A percentile compares a stretch with the other conserved stretches of the same genome.
These are phyloP conservation scores for Cheilosia urbana DNA, from an alignment of 2,888 invertebrate genomes.

Conservation along the genomic window DNA sequence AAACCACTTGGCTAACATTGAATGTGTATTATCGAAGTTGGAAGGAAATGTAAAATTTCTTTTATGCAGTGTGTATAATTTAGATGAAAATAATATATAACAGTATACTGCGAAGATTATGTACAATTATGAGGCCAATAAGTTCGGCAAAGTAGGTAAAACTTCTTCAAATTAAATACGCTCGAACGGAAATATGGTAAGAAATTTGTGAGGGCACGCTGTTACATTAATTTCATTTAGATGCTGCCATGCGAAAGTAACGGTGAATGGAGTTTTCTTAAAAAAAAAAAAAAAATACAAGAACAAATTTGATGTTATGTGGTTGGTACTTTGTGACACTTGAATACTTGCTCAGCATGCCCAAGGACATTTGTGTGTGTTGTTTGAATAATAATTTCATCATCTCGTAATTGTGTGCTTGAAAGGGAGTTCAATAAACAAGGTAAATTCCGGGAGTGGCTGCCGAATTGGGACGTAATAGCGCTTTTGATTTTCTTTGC, in stretches of 20 bases:
- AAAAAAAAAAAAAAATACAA: neutral
- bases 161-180: slow-evolving; percentile 3
- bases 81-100: neutral
- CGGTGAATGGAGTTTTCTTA: neutral
- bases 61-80: neutral
- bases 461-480: neutral
- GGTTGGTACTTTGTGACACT: slow-evolving; percentile 3
- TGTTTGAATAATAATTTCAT: neutral
- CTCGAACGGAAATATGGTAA: slow-evolving; percentile 4
- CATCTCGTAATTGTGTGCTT: neutral
- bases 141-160: slow-evolving; percentile 18
- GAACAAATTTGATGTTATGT: neutral
- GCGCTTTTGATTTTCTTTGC: too few species aligned
- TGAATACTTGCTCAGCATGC: slow-evolving; percentile 10
- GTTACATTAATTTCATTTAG: slow-evolving; percentile 25
- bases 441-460: neutral
- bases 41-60: slow-evolving; percentile 10
- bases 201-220: neutral
- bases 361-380: neutral
- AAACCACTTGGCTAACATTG: slow-evolving; percentile 42
- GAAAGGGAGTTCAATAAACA: neutral
- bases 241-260: neutral
- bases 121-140: slow-evolving; percentile 37
- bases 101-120: slow-evolving; percentile 8
- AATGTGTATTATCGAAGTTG: slow-evolving; percentile 29